Evolutionary conservation across 2,888 invertebrate genomes (phyloP), one percentile per base, ranked within the genome.

Genomic region (Allygus modestus): DNA sequence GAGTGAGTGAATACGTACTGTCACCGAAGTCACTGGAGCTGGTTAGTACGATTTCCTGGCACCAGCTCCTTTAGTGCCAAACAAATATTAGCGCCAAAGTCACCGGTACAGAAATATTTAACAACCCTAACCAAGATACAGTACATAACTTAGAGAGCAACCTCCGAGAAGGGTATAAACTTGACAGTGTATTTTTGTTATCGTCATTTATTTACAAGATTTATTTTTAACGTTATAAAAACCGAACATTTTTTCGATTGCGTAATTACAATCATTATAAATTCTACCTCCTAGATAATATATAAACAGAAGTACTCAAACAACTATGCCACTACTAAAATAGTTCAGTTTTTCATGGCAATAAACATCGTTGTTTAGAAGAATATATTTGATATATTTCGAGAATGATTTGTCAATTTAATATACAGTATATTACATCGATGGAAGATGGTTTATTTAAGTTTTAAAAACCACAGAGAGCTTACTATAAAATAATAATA

Each of bases 171-270:
- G 37, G 9, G 4, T 7, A 37, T 7, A 37, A 37, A 37, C 37
- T 37, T 37, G 37, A 4, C 4, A n/a, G n/a, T 51, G 15, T 1
- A 23, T 20, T 54, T 7, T 54, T 54, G 23, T 23, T 23, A 54
- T 54, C n/a, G 58, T 58, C 28, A 65, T 65, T 65, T 65, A 65
- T 65, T 65, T 65, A 65, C 65, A 65, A 65, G 31, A 65, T 65
- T 17, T 15, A 28, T 15, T 65, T 31, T 58, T 65, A 65, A 65
- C 31, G 28, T 65, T 65, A 65, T 65, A 65, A 65, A 65, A 65
- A 65, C 65, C 17, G 17, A 65, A 65, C 31, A 31, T 28, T 28
- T 17, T 58, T 15, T 58, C 26, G 23, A 23, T 23, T 9, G 23
- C 9, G 58, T 58, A 65, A 31, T 65, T 65, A 65, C 65, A 65